Evolutionary conservation across 2,888 invertebrate species (phyloP).

Genomic region (Bimastos eiseni): DNA sequence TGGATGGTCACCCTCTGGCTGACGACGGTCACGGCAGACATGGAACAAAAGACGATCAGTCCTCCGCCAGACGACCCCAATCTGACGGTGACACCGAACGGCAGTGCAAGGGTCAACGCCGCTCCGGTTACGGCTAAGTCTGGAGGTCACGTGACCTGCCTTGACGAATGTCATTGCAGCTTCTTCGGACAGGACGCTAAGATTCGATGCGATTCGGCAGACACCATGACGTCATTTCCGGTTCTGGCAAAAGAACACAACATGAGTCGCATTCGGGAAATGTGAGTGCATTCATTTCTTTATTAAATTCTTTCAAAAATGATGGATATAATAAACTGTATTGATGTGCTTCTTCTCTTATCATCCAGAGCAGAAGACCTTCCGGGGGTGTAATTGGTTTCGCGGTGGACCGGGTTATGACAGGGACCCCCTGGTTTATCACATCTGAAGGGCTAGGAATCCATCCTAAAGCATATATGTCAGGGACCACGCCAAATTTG

Average conservation of each 20-base stretch:
- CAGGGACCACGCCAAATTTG: too few species aligned
- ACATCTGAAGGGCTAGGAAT: too few species aligned
- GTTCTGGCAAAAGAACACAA: neutral
- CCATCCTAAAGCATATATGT: too few species aligned
- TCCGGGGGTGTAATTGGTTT: too few species aligned
- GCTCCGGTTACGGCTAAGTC: neutral
- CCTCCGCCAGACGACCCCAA: neutral
- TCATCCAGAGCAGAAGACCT: too few species aligned
- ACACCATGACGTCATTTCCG: neutral
- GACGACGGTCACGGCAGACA: neutral
- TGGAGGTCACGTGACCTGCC: neutral
- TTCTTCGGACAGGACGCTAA: neutral
- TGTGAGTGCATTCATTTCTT: neutral
- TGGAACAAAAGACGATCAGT: neutral
- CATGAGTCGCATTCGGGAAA: slow-evolving; percentile 6
- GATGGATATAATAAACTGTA: neutral
- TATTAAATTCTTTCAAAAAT: neutral
- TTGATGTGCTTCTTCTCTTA: too few species aligned
- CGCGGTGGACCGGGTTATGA: too few species aligned
- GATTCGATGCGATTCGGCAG: neutral
- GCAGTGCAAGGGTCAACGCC: neutral
- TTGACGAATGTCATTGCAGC: neutral
- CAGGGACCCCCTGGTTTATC: too few species aligned
- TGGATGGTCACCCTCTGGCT: neutral
- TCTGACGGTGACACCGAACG: neutral